phyloP scores from a whole-genome alignment of 2,888 invertebrate species.

The Cantharis nigra region DNA sequence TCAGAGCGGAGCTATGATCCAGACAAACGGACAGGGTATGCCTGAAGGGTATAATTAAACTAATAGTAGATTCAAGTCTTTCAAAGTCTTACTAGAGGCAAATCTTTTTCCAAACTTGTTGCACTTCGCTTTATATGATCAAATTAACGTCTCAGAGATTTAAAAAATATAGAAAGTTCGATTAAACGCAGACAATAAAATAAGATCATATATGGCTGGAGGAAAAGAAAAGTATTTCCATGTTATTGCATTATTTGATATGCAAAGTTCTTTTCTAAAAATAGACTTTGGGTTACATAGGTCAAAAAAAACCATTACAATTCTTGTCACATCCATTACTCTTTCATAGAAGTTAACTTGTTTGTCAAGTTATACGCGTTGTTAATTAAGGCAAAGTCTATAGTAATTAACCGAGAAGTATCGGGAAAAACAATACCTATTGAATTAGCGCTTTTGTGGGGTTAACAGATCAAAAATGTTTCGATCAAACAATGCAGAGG shows the following conservation, averaged over 20 bases:
- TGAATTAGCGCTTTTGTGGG: neutral
- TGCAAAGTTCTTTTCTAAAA: neutral
- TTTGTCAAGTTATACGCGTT: neutral
- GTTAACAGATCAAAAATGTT: neutral
- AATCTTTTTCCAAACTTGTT: slow-evolving; percentile 22
- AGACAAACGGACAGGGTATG: slow-evolving; percentile 50
- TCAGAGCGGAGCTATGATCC: slow-evolving; percentile 34
- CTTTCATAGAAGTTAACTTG: neutral
- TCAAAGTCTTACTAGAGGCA: slow-evolving; percentile 23
- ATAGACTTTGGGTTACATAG: neutral
- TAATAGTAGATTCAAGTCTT: slow-evolving; percentile 51
- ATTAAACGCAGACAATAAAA: neutral
- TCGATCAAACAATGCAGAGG: neutral
- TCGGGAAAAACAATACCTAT: neutral
- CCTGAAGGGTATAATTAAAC: slow-evolving; percentile 53
- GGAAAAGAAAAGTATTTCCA: neutral
- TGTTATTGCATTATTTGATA: neutral
- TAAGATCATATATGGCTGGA: neutral
- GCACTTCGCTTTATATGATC: slow-evolving; percentile 8
- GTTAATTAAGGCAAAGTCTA: neutral
- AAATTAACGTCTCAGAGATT: neutral
- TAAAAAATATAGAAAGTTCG: neutral
- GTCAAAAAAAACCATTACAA: neutral
- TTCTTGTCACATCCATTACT: neutral
- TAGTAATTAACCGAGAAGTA: neutral